Base-by-base conservation (phyloP, 2,888 invertebrate genomes). In the Maniola hyperantus region DNA sequence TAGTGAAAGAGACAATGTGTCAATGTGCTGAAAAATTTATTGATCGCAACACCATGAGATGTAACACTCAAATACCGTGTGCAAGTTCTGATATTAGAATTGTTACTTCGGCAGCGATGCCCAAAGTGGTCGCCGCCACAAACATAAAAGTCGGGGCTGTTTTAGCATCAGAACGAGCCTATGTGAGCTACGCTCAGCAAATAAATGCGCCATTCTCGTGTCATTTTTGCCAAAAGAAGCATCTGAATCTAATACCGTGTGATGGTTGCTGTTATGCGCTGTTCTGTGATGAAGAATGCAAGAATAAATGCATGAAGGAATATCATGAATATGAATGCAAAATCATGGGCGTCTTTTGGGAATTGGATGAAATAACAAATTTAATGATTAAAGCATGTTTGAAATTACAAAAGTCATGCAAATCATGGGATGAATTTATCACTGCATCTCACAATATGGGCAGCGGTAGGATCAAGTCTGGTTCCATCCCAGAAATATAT, bases 101-200 rank as follows among this genome's bases (percentile, higher is more conserved):
- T 18, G 42, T 62, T 6, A 68, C 71, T 15, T 11, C 33, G 26
- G 50, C 67, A 1, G 55, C 55, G 15, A n/a, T 60, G 5, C 72
- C 72, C 7, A 77, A 75, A 72, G 67, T 81, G 20, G 70, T 78
- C 15, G 78, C 80, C 5, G 65, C 70, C 5, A 72, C 61, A 13
- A 69, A 76, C 60, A 73, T 80, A 7, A 73, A 75, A 66, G 69
- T 77, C n/a, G 82, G 82, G 2, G 71, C 74, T 11, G 63, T 80
- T 0, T 11, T 82, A 11, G 73, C 75, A 7, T 26, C 72, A 7
- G 82, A 81, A 53, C 57, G 64, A 13, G 74, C 78, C 2, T 80
- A 72, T 71, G 72, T 74, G 15, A 71, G 67, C 48, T 51, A 33
- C 13, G 65, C 71, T 51, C 51, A 69, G 5, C 5, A 13, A 0